Evolutionary conservation across 1,140 invertebrate genomes (phyloP).

Genomic region (Dendroctonus valens): DNA sequence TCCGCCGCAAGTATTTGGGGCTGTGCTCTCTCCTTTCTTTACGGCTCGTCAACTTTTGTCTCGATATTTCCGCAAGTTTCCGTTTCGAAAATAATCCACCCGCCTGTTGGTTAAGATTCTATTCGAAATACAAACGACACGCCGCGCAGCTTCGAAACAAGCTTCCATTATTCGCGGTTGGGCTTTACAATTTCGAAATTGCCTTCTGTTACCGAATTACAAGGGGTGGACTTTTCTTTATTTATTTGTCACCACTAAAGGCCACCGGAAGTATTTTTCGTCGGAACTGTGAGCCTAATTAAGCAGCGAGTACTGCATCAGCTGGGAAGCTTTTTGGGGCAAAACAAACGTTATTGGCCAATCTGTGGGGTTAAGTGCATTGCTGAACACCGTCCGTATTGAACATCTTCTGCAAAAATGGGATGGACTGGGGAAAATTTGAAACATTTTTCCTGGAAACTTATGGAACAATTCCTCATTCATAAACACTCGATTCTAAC

Average conservation of each 20-base stretch:
- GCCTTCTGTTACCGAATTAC: neutral
- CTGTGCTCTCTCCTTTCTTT: slow-evolving; percentile 35
- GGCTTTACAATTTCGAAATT: slow-evolving; percentile 4
- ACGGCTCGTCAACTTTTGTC: slow-evolving; percentile 41
- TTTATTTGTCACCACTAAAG: slow-evolving; percentile 16
- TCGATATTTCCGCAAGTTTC: slow-evolving; percentile 38
- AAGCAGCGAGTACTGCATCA: neutral
- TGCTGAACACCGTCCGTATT: no score
- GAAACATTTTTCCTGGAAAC: neutral
- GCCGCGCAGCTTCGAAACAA: slow-evolving; percentile 33
- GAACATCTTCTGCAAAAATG: no score
- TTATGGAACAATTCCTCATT: neutral
- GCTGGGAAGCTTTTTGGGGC: no score
- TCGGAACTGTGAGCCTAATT: slow-evolving; percentile 7
- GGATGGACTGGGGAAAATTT: neutral
- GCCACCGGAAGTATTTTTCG: slow-evolving; percentile 4
- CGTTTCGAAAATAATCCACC: slow-evolving; percentile 35
- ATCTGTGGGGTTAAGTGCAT: no score
- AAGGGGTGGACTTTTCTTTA: slow-evolving; percentile 10
- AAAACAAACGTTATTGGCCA: no score
- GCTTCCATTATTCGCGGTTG: slow-evolving; percentile 12
- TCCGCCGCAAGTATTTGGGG: slow-evolving; percentile 33
- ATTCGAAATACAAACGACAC: slow-evolving; percentile 36
- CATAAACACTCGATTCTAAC: no score
- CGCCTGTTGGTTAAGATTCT: slow-evolving; percentile 25